Conservation (phyloP, 2,888 invertebrate species). For the Germaria angustata region DNA sequence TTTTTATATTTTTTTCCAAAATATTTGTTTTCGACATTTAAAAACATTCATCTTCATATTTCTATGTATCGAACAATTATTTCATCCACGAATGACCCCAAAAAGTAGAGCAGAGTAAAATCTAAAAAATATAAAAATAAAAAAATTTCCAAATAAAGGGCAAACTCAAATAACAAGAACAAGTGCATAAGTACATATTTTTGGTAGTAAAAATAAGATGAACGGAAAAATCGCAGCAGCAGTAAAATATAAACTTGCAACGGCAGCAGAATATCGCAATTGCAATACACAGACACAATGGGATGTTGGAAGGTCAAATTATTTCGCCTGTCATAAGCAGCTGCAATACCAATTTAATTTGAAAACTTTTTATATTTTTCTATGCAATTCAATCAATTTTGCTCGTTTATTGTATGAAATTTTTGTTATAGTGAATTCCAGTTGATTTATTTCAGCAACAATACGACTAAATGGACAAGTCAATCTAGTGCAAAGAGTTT, state of each 20-base stretch:
- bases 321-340: conserved; percentile 46
- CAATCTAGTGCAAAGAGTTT: background rate
- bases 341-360: conserved; percentile 37
- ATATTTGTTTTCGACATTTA: conserved; percentile 28
- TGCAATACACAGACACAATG: background rate
- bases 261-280: background rate
- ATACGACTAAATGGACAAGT: background rate
- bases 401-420: conserved; percentile 32
- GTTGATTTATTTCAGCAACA: background rate
- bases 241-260: background rate
- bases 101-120: conserved; percentile 15
- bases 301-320: conserved; percentile 21
- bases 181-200: too few relatives aligned
- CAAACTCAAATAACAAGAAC: background rate
- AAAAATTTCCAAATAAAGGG: background rate
- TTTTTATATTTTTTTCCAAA: conserved; percentile 17
- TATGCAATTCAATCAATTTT: conserved; percentile 40
- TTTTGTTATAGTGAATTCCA: background rate
- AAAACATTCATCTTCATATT: conserved; percentile 23
- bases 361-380: conserved; percentile 38
- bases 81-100: conserved; percentile 33
- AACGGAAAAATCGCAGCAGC: background rate
- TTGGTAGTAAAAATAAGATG: conserved; percentile 18
- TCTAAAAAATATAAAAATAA: background rate
- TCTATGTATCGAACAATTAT: conserved; percentile 25